Conservation (phyloP, 2,888 invertebrate genomes). For the Halocaridina rubra region DNA sequence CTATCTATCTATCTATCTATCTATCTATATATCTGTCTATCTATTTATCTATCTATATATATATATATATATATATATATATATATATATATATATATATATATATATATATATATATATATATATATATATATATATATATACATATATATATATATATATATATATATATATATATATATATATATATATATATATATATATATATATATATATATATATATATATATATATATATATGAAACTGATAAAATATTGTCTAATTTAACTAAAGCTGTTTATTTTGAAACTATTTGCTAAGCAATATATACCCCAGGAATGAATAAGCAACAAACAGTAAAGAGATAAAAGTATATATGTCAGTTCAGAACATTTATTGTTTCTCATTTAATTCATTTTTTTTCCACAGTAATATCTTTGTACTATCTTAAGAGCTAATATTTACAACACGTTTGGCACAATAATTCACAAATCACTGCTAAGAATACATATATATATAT, state of each 20-base stretch:
- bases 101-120: not conserved
- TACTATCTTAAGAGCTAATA: constrained; percentile 45
- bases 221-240: not conserved
- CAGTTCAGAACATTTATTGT: too few species aligned
- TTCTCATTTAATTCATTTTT: too few species aligned
- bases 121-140: not conserved
- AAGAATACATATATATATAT: constrained; percentile 1
- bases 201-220: not conserved
- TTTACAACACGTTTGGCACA: constrained; percentile 42
- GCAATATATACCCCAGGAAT: too few species aligned
- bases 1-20: not conserved
- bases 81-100: not conserved
- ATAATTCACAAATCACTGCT: constrained; percentile 35
- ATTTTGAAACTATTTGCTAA: too few species aligned
- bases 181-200: not conserved
- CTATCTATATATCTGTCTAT: not conserved
- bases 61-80: constrained; percentile 2
- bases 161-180: not conserved
- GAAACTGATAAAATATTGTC: too few species aligned
- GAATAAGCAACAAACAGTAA: too few species aligned
- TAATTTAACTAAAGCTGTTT: too few species aligned
- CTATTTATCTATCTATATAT: constrained; percentile 6
- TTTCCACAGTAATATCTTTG: too few species aligned
- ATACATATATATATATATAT: not conserved
- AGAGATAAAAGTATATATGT: too few species aligned